Conservation (phyloP, 2,113 vertebrate genomes). For the Condylura cristata region DNA sequence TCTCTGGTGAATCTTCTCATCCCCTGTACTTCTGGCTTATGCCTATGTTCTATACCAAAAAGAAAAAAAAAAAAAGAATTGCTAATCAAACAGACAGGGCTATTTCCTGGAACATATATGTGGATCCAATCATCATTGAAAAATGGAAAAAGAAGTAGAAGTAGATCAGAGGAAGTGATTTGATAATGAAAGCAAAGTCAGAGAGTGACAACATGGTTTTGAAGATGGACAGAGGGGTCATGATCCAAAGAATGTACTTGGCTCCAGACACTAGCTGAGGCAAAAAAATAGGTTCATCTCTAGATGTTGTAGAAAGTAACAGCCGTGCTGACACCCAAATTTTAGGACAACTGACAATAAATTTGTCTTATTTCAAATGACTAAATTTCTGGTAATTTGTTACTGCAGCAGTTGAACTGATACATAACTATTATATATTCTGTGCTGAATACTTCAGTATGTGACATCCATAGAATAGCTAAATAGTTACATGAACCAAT, state of each 20-base stretch:
- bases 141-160: background rate
- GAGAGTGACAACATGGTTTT: background rate
- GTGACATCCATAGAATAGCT: background rate
- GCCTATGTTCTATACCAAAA: no score
- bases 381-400: background rate
- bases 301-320: background rate
- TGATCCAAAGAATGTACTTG: background rate
- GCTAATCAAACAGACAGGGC: background rate
- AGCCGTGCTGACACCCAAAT: background rate
- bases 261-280: background rate
- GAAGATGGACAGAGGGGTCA: background rate
- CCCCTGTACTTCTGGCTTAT: no score
- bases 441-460: background rate
- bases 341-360: background rate
- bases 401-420: background rate
- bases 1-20: no score
- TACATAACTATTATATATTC: background rate
- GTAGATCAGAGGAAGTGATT: background rate
- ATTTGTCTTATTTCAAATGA: background rate
- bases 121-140: background rate
- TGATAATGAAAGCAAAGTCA: background rate
- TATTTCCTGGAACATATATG: background rate
- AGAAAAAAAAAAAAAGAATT: background rate
- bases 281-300: background rate
- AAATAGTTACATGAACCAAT: no score